A percentile compares a stretch with the other conserved stretches of the same genome.
phyloP scores from a whole-genome alignment of 2,797 vertebrate species.

The Loriculus beryllinus region DNA sequence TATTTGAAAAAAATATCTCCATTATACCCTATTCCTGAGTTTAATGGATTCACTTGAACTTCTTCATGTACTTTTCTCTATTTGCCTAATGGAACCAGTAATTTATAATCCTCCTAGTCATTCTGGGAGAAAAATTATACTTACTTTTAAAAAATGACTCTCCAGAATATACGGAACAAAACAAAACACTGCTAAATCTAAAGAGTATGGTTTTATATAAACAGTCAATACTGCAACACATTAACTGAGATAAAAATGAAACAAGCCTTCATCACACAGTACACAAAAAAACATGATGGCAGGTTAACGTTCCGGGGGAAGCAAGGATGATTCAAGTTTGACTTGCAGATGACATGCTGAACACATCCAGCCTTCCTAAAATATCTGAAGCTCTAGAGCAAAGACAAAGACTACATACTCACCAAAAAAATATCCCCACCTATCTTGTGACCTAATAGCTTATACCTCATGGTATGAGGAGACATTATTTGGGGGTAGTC shows the following conservation, averaged over 20 bases:
- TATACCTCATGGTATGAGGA: background rate
- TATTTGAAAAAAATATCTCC: background rate
- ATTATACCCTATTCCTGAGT: background rate
- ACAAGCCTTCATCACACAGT: background rate
- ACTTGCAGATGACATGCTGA: background rate
- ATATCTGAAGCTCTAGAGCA: background rate
- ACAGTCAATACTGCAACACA: background rate
- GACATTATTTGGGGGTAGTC: background rate
- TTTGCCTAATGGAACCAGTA: background rate
- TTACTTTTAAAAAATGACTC: background rate
- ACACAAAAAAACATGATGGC: fast-evolving
- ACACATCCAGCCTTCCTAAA: background rate
- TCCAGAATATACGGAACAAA: background rate
- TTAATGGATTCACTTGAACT: background rate
- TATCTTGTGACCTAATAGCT: background rate
- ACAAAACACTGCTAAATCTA: background rate
- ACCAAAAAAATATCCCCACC: background rate
- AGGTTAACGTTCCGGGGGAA: background rate
- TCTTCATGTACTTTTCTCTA: background rate
- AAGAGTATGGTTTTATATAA: background rate
- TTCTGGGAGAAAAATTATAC: background rate
- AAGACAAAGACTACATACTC: background rate
- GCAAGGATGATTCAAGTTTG: background rate
- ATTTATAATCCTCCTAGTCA: background rate
- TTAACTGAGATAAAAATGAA: background rate